Conservation (phyloP, 2,113 vertebrate species). For the Pterocles orientalis region DNA sequence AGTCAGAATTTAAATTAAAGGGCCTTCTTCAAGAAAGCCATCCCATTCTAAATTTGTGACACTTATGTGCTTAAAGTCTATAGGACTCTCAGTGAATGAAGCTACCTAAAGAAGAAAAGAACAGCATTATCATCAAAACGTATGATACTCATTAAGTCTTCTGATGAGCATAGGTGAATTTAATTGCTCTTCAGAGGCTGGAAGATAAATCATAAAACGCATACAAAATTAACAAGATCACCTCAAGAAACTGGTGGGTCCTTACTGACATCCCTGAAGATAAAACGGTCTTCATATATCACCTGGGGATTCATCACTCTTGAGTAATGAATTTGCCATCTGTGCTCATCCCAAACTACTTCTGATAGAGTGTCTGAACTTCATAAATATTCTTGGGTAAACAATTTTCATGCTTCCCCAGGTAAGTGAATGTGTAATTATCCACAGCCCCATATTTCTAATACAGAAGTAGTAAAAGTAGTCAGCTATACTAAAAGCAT, state of each 20-base stretch:
- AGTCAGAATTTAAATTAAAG: neutral
- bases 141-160: slow-evolving; percentile 51
- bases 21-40: neutral
- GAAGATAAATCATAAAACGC: slow-evolving; percentile 41
- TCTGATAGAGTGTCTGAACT: neutral
- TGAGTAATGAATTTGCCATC: slow-evolving; percentile 20
- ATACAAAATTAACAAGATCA: slow-evolving; percentile 41
- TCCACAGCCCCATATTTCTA: neutral
- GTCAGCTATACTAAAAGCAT: neutral
- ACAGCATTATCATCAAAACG: slow-evolving; percentile 44
- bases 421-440: neutral
- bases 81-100: neutral
- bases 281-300: neutral
- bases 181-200: slow-evolving; percentile 45
- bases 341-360: neutral
- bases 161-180: slow-evolving; percentile 54
- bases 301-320: slow-evolving; percentile 12
- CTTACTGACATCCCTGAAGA: neutral
- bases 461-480: neutral
- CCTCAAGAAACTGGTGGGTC: neutral
- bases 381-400: slow-evolving; percentile 27
- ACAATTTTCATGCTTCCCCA: neutral
- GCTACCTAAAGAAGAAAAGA: slow-evolving; percentile 19
- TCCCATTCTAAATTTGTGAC: neutral
- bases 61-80: neutral